phyloP scores from a whole-genome alignment of 2,888 invertebrate species.

The Drosophila macrospina region DNA sequence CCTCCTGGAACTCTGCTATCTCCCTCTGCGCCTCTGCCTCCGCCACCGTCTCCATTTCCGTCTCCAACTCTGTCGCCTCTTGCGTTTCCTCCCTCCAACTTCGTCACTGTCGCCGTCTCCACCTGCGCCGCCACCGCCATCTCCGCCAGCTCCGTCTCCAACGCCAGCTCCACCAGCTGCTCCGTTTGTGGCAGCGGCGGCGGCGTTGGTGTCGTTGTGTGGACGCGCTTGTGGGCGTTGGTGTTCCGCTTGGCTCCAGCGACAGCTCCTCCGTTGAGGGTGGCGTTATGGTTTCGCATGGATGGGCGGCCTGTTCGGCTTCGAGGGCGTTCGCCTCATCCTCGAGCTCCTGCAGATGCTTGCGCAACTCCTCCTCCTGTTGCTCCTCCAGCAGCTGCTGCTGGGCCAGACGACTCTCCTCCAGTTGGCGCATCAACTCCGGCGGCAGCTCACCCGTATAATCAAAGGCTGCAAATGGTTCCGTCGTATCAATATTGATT shows the following conservation, averaged over 20 bases:
- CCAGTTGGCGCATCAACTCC: slow-evolving; percentile 64
- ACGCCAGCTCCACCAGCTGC: neutral
- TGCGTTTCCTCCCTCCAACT: neutral
- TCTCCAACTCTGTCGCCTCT: neutral
- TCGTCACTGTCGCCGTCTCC: neutral
- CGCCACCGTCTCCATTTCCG: neutral
- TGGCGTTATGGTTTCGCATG: slow-evolving; percentile 28
- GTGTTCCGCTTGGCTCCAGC: slow-evolving; percentile 30
- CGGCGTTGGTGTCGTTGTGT: slow-evolving; percentile 24
- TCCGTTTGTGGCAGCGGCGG: slow-evolving; percentile 20
- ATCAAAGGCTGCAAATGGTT: slow-evolving; percentile 62
- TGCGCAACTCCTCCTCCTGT: slow-evolving; percentile 42
- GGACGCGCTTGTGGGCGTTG: slow-evolving; percentile 26
- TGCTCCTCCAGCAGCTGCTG: slow-evolving; percentile 37
- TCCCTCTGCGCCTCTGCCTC: neutral
- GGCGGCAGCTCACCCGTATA: slow-evolving; percentile 67
- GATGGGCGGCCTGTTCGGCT: slow-evolving; percentile 25
- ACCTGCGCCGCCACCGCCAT: neutral
- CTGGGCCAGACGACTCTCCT: slow-evolving; percentile 44
- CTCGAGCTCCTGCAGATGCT: slow-evolving; percentile 43
- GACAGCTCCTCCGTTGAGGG: slow-evolving; percentile 40
- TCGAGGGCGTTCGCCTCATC: slow-evolving; percentile 30
- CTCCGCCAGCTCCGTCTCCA: neutral
- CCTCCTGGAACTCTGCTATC: neutral
- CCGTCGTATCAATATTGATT: slow-evolving; percentile 34